Base-by-base conservation (phyloP, 2,888 invertebrate genomes). In the Leptodirus hochenwartii region DNA sequence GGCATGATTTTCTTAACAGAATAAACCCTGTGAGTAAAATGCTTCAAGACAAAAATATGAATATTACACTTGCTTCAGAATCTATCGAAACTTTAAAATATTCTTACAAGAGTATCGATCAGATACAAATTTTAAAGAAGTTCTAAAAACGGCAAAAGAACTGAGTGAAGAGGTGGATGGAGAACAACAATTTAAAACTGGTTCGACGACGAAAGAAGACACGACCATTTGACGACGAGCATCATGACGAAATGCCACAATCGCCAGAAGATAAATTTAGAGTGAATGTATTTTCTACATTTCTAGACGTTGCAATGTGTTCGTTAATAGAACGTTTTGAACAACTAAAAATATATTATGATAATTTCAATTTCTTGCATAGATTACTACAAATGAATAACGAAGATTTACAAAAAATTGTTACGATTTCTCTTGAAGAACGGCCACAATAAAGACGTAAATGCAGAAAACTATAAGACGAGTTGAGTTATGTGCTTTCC, bases 131-230 rank as follows among this genome's bases (percentile, higher is more conserved):
- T 32, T 29, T 32, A 29, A 27, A 29, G 28, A 27, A 32, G 32
- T 32, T 31, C 27, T n/a, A 20, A 28, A 31, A 31, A 28, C 27
- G 27, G 31, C 31, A 30, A 28, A 27, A 29, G 32, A 32, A 32
- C 17, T 29, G 27, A 32, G 32, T 32, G 23, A 32, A 29, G 22
- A 32, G 29, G 28, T 32, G 27, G 32, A 32, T 29, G 29, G 32
- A 23, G 32, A 32, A 32, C 27, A 32, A 32, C 23, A 32, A 32
- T 32, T 32, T 27, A 32, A 32, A 32, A 28, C 29, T 28, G 32
- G 32, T 32, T 32, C 16, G 28, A 29, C 31, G 27, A 29, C 32
- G 32, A 22, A 32, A 32, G 20, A 32, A 15, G 29, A 29, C 28
- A 17, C 15, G 28, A 32, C 28, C 22, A 29, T 32, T 32, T 32